phyloP scores from a whole-genome alignment of 2,113 vertebrate genomes.

The Excalfactoria chinensis region DNA sequence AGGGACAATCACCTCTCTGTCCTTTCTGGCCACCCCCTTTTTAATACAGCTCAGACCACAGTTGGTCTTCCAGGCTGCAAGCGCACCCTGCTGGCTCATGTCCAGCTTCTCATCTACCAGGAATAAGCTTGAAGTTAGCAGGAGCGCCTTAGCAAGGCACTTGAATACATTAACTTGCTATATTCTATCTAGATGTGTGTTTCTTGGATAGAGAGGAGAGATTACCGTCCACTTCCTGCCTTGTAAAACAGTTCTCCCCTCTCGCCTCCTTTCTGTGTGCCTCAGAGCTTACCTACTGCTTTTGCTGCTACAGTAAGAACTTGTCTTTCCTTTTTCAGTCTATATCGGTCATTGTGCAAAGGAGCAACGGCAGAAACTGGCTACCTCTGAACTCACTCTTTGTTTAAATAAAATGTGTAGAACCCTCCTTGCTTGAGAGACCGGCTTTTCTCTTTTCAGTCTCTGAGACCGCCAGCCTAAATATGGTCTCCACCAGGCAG shows the following conservation, averaged over 20 bases:
- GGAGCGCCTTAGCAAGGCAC: not conserved
- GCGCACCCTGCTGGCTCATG: no score
- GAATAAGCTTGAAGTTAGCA: not conserved
- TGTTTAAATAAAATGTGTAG: not conserved
- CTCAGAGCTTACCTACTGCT: not conserved
- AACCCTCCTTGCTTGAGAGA: no score
- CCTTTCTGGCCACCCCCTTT: no score
- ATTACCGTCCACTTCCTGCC: not conserved
- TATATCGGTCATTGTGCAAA: not conserved
- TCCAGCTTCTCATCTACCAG: no score
- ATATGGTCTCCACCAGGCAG: no score
- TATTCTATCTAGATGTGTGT: not conserved
- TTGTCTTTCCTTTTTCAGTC: not conserved
- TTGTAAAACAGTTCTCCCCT: not conserved
- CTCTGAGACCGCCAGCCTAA: no score
- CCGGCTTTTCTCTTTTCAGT: no score
- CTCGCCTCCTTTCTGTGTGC: not conserved
- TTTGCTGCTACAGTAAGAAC: not conserved
- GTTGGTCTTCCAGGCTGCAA: no score
- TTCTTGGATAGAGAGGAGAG: not conserved
- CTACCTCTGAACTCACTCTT: not conserved
- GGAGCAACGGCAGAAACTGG: not conserved
- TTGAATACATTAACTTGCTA: rapidly evolving
- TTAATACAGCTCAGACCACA: no score
- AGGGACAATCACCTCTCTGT: no score